Evolutionary conservation across 2,797 vertebrate genomes (phyloP).

Genomic region (Falco naumanni): DNA sequence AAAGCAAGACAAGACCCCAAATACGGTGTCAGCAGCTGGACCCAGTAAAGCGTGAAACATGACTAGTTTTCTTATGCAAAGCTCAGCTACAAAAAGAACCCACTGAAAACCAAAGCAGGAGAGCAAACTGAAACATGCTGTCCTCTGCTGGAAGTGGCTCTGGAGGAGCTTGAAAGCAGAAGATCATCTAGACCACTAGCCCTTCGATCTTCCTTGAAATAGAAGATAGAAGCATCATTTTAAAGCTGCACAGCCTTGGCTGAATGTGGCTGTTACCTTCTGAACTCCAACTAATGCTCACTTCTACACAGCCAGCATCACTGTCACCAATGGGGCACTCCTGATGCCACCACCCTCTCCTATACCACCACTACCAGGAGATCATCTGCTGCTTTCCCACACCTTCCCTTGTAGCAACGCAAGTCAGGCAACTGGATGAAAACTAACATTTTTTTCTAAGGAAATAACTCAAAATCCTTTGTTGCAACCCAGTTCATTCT

Average conservation of each 20-base stretch:
- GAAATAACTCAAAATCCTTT: background rate
- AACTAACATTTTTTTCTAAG: rapidly evolving
- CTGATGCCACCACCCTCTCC: background rate
- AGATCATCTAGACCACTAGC: background rate
- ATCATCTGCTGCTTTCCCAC: background rate
- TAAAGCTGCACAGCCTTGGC: background rate
- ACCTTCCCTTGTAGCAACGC: rapidly evolving
- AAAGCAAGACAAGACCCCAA: background rate
- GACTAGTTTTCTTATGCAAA: background rate
- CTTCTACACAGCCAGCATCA: background rate
- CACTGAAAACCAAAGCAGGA: background rate
- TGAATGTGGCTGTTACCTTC: background rate
- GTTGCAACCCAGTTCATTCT: background rate
- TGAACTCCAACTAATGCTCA: background rate
- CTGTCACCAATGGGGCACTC: background rate
- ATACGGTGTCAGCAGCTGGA: background rate
- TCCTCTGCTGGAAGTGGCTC: conserved; percentile 50
- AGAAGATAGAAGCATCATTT: background rate
- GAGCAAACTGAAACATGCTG: conserved; percentile 42
- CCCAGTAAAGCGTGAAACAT: background rate
- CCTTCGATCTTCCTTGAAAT: background rate
- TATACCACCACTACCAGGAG: background rate
- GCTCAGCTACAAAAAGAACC: background rate
- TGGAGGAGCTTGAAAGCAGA: background rate
- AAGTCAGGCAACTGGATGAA: background rate